Base-by-base conservation (phyloP, 2,888 invertebrate species). In the Pristionchus fissidentatus region DNA sequence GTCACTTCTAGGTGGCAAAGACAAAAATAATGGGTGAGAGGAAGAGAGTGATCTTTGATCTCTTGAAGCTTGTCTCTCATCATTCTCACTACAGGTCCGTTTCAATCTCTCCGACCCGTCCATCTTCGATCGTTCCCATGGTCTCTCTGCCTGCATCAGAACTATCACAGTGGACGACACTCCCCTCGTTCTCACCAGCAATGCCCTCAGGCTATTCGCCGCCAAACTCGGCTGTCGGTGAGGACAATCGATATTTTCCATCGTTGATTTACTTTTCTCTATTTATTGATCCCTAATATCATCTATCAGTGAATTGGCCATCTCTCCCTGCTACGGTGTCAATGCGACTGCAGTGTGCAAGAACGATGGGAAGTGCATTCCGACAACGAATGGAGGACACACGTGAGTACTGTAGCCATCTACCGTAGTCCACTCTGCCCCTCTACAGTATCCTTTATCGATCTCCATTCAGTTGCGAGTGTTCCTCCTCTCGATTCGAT, bases 131-230 rank as follows among this genome's bases (percentile, higher is more conserved):
- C 95, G 97, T 78, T 95, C 95, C 75, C 94, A 95, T 73, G 97
- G 97, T 0, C 97, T 97, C 93, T 94, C 95, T 84, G 98, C 97
- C 1, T 98, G 98, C 92, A 95, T 98, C 94, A 95, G 96, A 85
- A 96, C 96, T 90, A 95, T 97, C 87, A 13, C 92, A 43, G 26
- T 83, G 26, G 73, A 83, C 52, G 52, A 41, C 38, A n/a, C 35
- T 57, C 70, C 70, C 52, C 83, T 83, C 52, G 55, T 83, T 83
- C 83, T 83, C 38, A 88, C 86, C 43, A 84, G 92, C 43, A 91
- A 90, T 35, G 89, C 87, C 10, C 77, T 90, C 8, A 77, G 86
- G 13, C 57, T 93, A 85, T 89, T 91, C 85, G 89, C 92, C 80
- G 91, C 93, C 2, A 91, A 93, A 82, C 92, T 93, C 86, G 92